Evolutionary conservation across 2,888 invertebrate genomes (phyloP).

Genomic region (Cheilosia urbana): DNA sequence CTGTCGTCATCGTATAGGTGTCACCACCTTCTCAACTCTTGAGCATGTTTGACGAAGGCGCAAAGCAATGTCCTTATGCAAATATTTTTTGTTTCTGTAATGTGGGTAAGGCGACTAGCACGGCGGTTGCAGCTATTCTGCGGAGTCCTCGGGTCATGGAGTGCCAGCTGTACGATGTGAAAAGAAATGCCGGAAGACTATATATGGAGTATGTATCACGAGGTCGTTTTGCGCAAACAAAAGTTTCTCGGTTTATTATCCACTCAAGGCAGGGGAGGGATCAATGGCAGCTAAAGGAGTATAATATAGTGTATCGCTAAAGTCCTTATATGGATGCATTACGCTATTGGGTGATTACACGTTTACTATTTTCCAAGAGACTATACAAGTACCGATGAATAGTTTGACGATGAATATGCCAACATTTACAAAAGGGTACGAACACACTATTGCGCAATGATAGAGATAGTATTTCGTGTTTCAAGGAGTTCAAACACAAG

Average conservation of each 20-base stretch:
- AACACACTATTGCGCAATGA: not conserved
- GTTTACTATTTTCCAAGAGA: conserved; percentile 15
- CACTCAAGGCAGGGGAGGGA: conserved; percentile 3
- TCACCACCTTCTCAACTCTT: conserved; percentile 17
- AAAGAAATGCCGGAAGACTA: conserved; percentile 39
- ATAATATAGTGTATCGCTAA: conserved; percentile 24
- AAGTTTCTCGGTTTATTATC: conserved; percentile 6
- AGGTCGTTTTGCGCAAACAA: conserved; percentile 26
- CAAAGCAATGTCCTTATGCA: conserved; percentile 59
- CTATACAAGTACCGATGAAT: not conserved
- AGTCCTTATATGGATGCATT: conserved; percentile 30
- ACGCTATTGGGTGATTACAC: conserved; percentile 6
- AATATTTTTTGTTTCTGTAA: conserved; percentile 35
- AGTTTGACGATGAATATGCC: not conserved
- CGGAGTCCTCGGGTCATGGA: conserved; percentile 30
- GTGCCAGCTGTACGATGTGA: conserved; percentile 13
- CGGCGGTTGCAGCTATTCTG: conserved; percentile 2
- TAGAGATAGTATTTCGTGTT: not conserved
- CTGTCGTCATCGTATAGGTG: not conserved
- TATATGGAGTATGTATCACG: conserved; percentile 17
- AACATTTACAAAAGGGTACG: conserved; percentile 1
- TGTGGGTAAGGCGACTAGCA: conserved; percentile 58
- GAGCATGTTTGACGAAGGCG: conserved; percentile 5
- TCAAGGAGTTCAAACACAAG: not conserved
- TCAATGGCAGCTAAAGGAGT: conserved; percentile 29